These are phyloP conservation scores for Agriopis marginaria DNA, from an alignment of 2,888 invertebrate species.

Conservation along the genomic window DNA sequence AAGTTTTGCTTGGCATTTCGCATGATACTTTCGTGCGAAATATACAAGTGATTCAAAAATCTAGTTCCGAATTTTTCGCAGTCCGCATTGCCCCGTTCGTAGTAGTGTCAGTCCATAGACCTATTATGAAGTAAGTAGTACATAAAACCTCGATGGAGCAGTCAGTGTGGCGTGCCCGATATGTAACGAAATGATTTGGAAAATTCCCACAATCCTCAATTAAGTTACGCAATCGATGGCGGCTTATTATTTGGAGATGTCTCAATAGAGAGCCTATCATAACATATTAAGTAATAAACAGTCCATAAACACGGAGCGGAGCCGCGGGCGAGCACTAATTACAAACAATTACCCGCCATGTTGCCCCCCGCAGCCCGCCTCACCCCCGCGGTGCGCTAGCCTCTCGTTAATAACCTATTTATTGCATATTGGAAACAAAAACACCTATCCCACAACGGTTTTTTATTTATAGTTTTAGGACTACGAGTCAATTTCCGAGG, in stretches of 20 bases:
- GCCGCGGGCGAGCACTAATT: conserved; percentile 69
- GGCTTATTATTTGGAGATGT: conserved; percentile 54
- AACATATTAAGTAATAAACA: conserved; percentile 83
- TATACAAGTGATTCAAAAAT: too few relatives aligned
- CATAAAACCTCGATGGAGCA: too few relatives aligned
- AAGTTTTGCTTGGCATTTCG: too few relatives aligned
- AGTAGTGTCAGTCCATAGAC: too few relatives aligned
- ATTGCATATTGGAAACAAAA: conserved; percentile 79
- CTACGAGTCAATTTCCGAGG: conserved; percentile 20
- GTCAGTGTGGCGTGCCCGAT: background rate
- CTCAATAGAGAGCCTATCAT: conserved; percentile 61
- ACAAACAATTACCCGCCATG: conserved; percentile 78
- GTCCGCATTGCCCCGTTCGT: too few relatives aligned
- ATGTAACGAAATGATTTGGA: background rate
- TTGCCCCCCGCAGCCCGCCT: conserved; percentile 61
- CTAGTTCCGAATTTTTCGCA: too few relatives aligned
- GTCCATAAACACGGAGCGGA: conserved; percentile 67
- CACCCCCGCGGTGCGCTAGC: conserved; percentile 55
- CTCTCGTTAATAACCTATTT: conserved; percentile 71
- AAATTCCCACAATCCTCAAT: conserved; percentile 58
- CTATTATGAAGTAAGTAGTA: too few relatives aligned
- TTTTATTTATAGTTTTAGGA: conserved; percentile 53
- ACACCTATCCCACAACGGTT: conserved; percentile 54
- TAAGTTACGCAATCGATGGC: conserved; percentile 43
- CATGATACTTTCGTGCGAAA: too few relatives aligned